These are phyloP conservation scores for Drosophila subsilvestris DNA, from an alignment of 2,888 invertebrate genomes.

Conservation along the genomic window DNA sequence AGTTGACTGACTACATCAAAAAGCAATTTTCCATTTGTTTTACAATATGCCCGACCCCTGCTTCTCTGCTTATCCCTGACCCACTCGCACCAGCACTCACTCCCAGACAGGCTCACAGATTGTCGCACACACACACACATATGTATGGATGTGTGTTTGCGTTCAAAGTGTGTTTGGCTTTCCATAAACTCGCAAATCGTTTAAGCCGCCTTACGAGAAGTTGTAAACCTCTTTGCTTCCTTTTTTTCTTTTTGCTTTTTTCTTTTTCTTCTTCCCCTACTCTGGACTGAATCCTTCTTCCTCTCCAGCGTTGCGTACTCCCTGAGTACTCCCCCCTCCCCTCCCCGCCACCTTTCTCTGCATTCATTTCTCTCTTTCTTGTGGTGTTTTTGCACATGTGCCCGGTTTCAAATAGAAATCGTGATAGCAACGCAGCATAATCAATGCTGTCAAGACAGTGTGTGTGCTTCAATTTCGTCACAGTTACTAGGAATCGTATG, in stretches of 20 bases:
- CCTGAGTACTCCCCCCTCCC: too few relatives aligned
- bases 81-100: conserved; percentile 2
- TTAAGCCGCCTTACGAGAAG: conserved; percentile 77
- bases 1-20: conserved; percentile 71
- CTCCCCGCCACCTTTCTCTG: too few relatives aligned
- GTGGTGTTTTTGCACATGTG: conserved; percentile 34
- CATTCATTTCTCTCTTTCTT: conserved; percentile 17
- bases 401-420: conserved; percentile 58
- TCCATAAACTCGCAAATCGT: conserved; percentile 77
- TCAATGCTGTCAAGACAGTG: conserved; percentile 40
- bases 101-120: background rate
- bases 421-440: conserved; percentile 63
- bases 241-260: background rate
- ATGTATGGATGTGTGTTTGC: conserved; percentile 45
- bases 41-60: conserved; percentile 50
- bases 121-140: conserved; percentile 12
- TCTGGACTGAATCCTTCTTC: conserved; percentile 1
- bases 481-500: background rate
- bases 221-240: conserved; percentile 71
- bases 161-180: conserved; percentile 73
- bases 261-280: background rate
- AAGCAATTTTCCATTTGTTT: conserved; percentile 77
- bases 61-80: conserved; percentile 20
- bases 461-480: conserved; percentile 41
- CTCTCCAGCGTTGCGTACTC: too few relatives aligned